Evolutionary conservation across 2,888 invertebrate species (phyloP), one percentile per base, ranked within the genome.

Genomic region (Beris morrisii): DNA sequence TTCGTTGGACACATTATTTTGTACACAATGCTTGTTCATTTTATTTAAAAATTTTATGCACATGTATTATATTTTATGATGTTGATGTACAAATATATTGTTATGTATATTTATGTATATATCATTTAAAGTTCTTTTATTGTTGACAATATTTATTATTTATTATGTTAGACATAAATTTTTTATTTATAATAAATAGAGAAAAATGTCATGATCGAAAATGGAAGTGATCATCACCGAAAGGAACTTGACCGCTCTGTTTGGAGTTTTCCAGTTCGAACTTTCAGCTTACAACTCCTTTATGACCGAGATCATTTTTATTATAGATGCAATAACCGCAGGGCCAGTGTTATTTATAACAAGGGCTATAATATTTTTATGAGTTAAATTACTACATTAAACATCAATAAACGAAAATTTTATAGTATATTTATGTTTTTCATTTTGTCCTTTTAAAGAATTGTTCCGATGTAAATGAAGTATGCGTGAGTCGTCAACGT

Each of bases 31-130:
- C n/a, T n/a, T n/a, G 15, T n/a, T 53, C 22, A 31, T 45, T 46
- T 57, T 59, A 59, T 52, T 63, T 43, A 64, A 55, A 64, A 64
- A 22, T 22, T 45, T 44, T 54, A 64, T 64, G 54, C 64, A 64
- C 64, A 64, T 64, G 64, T 54, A 64, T 64, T 64, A 64, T 64
- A 64, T 64, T 64, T 50, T 64, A 48, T 52, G 50, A 43, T 63
- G 11, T 11, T 45, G 12, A 32, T 32, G 22, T 22, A 22, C 3
- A 43, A 45, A 58, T 46, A 13, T 45, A 38, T 7, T 31, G 5
- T 45, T 28, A 5, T 22, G 6, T 46, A 15, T n/a, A 46, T n/a
- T 13, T 38, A 38, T 61, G 45, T 45, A 30, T 45, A 45, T 58
- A 7, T 45, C 31, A 32, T 32, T 31, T 55, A 55, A 9, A 45